Evolutionary conservation across 2,113 vertebrate species (phyloP).

Genomic region (Lamprologus ornatipinnis): DNA sequence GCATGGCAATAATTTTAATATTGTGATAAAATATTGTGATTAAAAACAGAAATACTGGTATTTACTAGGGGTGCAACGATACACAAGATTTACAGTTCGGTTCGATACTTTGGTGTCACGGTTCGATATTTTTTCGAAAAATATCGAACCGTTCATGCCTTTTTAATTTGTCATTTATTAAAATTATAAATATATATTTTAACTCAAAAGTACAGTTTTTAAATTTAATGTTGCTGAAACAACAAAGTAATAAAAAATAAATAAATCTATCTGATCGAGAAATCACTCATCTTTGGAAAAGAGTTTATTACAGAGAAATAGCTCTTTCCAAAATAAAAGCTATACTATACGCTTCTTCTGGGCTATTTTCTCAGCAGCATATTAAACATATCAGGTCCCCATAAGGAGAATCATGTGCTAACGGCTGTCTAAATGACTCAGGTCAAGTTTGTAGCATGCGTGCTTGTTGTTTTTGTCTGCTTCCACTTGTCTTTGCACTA

Average conservation of each 20-base stretch:
- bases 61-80: background rate
- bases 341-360: background rate
- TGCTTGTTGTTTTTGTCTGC: background rate
- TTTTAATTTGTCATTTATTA: background rate
- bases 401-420: background rate
- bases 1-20: background rate
- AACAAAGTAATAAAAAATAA: background rate
- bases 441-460: background rate
- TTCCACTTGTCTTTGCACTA: background rate
- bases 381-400: background rate
- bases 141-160: background rate
- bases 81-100: background rate
- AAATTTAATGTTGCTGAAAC: rapidly evolving
- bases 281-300: background rate
- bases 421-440: background rate
- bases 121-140: background rate
- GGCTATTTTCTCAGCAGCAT: background rate
- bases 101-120: background rate
- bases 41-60: background rate
- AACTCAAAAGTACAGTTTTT: background rate
- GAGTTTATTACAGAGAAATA: background rate
- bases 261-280: rapidly evolving
- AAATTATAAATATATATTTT: background rate
- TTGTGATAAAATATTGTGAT: background rate
- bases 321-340: background rate